phyloP scores from a whole-genome alignment of 1,140 invertebrate species.

The Rhyacophila brunnea region DNA sequence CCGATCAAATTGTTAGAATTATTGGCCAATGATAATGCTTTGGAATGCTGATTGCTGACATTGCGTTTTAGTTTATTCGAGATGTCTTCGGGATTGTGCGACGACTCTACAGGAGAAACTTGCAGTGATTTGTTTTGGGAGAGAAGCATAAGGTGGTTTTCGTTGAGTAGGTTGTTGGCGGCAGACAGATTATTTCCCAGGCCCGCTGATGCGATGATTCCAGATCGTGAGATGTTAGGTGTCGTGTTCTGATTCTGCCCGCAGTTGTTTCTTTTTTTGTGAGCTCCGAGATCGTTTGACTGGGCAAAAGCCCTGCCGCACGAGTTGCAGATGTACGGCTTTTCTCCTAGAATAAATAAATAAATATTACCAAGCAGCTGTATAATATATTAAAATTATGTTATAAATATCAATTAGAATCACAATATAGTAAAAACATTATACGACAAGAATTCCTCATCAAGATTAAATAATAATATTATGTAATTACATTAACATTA shows the following conservation, averaged over 20 bases:
- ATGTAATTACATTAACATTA: no score
- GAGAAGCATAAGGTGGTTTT: conserved; percentile 17
- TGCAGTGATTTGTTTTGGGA: conserved; percentile 15
- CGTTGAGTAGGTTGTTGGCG: neutral
- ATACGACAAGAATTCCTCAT: no score
- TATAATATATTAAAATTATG: no score
- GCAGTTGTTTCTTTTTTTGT: conserved; percentile 37
- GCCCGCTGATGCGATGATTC: neutral
- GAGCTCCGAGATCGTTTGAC: conserved; percentile 47
- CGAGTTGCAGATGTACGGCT: conserved; percentile 48
- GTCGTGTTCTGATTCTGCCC: conserved; percentile 8
- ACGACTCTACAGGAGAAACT: conserved; percentile 5
- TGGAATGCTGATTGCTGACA: neutral
- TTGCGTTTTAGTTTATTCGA: conserved; percentile 12
- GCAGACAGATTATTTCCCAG: neutral
- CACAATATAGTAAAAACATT: no score
- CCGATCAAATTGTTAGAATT: neutral
- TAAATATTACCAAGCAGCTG: no score
- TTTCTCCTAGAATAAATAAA: conserved; percentile 49
- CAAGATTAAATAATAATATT: conserved; percentile 2
- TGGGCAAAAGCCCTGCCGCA: conserved; percentile 48
- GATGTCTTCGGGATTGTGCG: neutral
- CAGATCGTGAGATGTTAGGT: neutral
- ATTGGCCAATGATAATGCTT: conserved; percentile 8
- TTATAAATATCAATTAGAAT: no score